Evolutionary conservation across 1,140 invertebrate genomes (phyloP).

Genomic region (Musca domestica): DNA sequence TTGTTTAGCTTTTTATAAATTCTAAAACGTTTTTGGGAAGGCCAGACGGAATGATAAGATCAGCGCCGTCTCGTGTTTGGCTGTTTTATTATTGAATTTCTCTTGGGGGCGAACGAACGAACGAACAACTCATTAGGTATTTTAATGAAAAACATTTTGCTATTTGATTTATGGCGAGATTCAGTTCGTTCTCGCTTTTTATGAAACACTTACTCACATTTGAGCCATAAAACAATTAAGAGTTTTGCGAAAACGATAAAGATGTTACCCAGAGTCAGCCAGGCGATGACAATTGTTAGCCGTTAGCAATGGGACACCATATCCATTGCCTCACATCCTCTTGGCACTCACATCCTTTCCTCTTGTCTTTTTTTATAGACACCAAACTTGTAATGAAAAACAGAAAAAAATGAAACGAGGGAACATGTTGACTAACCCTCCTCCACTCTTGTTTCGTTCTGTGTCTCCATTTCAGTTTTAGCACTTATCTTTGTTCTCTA

Average conservation of each 20-base stretch:
- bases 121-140: slow-evolving; percentile 11
- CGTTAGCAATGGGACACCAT: not conserved
- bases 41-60: too few species aligned
- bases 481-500: slow-evolving; percentile 93
- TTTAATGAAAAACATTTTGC: not conserved
- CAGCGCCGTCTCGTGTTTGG: too few species aligned
- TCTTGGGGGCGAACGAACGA: too few species aligned
- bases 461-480: slow-evolving; percentile 66
- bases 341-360: not conserved
- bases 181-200: not conserved
- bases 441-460: not conserved
- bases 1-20: too few species aligned
- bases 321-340: not conserved
- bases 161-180: slow-evolving; percentile 13
- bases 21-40: too few species aligned
- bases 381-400: too few species aligned
- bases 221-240: slow-evolving; percentile 19
- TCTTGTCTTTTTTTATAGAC: not conserved
- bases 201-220: slow-evolving; percentile 2
- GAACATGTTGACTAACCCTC: not conserved
- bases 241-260: too few species aligned
- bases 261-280: too few species aligned
- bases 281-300: too few species aligned
- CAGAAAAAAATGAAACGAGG: too few species aligned
- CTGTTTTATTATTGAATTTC: too few species aligned